Base-by-base conservation (phyloP, 2,888 invertebrate species). In the Ornithoptera alexandrae region DNA sequence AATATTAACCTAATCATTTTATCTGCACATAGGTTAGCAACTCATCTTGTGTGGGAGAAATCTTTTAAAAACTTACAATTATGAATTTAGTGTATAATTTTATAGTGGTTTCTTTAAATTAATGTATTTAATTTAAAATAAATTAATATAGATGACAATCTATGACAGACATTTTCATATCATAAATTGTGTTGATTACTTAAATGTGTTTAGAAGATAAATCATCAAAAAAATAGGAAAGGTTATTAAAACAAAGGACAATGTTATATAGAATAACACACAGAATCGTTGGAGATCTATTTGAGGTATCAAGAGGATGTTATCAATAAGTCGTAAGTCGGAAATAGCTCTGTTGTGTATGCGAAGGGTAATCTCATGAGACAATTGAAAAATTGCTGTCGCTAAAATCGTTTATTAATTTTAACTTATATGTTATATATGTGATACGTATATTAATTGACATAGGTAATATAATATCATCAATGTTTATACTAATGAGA, bases 401-500 rank as follows among this genome's bases (percentile, higher is more conserved):
- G 63, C 69, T 73, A 75, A 56, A 20, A n/a, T n/a, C 72, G 74
- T 73, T 76, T 46, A 46, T 46, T 46, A 15, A 17, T 46, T 46
- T 69, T 73, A 71, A 69, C 69, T 73, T 73, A 74, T 74, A 69
- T 72, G 74, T 71, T 72, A 68, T 69, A 68, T 65, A 66, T 39
- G 64, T 65, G 60, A 67, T 64, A 50, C 60, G 57, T 62, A 36
- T 67, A 53, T 69, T 53, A 46, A 67, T 59, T 18, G 53, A 65
- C 53, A 42, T 17, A 20, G 8, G 30, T n/a, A 42, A 30, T 60
- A 50, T 58, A 59, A 17, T 24, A 84, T 0, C 84, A 85, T 72
- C 90, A 90, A 75, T 84, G 86, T 69, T 62, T 63, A n/a, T 95
- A 95, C 73, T 92, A 93, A 20, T 90, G 90, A n/a, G 56, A 56